phyloP scores from a whole-genome alignment of 2,888 invertebrate species.

The Teleiodes luculella region DNA sequence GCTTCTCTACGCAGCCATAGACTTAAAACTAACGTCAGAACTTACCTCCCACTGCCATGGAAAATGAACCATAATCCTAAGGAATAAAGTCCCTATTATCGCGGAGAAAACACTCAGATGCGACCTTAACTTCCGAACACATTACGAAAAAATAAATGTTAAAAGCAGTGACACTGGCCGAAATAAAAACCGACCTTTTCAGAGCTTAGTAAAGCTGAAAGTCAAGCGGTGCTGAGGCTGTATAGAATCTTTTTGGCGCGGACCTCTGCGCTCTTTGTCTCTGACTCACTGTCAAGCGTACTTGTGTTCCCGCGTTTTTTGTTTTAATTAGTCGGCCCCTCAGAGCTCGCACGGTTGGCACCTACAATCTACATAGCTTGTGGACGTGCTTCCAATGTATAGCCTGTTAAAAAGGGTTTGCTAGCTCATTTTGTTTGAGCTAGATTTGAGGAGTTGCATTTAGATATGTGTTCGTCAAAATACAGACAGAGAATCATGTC shows the following conservation, averaged over 20 bases:
- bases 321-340: slow-evolving; percentile 75
- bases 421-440: background rate
- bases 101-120: slow-evolving; percentile 18
- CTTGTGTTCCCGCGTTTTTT: slow-evolving; percentile 78
- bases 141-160: slow-evolving; percentile 53
- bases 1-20: slow-evolving; percentile 69
- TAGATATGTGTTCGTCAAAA: too few species aligned
- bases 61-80: slow-evolving; percentile 14
- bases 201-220: slow-evolving; percentile 17
- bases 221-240: slow-evolving; percentile 19
- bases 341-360: slow-evolving; percentile 33
- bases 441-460: slow-evolving; percentile 8
- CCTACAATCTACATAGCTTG: slow-evolving; percentile 8
- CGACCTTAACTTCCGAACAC: slow-evolving; percentile 35
- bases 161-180: slow-evolving; percentile 43
- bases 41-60: slow-evolving; percentile 5
- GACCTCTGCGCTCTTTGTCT: slow-evolving; percentile 67
- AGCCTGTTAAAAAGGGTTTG: slow-evolving; percentile 6
- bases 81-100: background rate
- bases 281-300: slow-evolving; percentile 75
- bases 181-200: slow-evolving; percentile 42
- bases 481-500: too few species aligned
- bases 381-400: background rate
- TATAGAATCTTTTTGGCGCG: slow-evolving; percentile 58
- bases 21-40: slow-evolving; percentile 34